Conservation (phyloP, 2,113 vertebrate species). For the Megaceryle torquata region DNA sequence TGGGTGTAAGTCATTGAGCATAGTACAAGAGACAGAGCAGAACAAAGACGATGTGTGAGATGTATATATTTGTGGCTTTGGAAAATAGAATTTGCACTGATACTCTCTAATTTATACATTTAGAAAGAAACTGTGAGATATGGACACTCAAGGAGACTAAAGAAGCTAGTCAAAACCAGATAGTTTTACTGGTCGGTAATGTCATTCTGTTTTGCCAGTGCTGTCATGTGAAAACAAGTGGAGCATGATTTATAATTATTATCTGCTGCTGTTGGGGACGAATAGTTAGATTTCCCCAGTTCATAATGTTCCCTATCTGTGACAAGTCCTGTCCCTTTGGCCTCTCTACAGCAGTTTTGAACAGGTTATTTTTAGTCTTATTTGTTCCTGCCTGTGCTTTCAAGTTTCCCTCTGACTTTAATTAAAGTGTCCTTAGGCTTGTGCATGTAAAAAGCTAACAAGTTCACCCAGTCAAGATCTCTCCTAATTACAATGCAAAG, state of each 20-base stretch:
- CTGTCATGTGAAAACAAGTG: background rate
- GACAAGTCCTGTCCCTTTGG: slow-evolving; percentile 6
- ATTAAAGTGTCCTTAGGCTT: slow-evolving; percentile 57
- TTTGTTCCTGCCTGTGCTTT: slow-evolving; percentile 41
- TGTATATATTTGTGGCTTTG: background rate
- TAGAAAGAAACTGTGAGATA: background rate
- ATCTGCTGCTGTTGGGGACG: background rate
- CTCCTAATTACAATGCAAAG: slow-evolving; percentile 54
- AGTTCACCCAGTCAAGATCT: slow-evolving; percentile 19
- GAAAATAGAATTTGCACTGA: background rate
- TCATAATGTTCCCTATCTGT: background rate
- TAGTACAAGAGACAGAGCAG: background rate
- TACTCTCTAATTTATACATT: background rate
- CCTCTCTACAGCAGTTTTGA: slow-evolving; percentile 16
- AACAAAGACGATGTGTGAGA: background rate
- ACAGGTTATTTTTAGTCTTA: slow-evolving; percentile 16
- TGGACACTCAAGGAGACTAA: background rate
- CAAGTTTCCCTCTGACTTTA: slow-evolving; percentile 45
- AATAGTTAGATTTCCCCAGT: background rate
- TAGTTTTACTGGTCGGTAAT: background rate
- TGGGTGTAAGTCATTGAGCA: background rate
- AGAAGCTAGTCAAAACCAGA: background rate
- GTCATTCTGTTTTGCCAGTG: background rate
- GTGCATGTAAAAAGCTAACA: slow-evolving; percentile 22
- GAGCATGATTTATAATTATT: slow-evolving; percentile 25